Evolutionary conservation across 2,113 vertebrate genomes (phyloP).

Genomic region (Steatornis caripensis): DNA sequence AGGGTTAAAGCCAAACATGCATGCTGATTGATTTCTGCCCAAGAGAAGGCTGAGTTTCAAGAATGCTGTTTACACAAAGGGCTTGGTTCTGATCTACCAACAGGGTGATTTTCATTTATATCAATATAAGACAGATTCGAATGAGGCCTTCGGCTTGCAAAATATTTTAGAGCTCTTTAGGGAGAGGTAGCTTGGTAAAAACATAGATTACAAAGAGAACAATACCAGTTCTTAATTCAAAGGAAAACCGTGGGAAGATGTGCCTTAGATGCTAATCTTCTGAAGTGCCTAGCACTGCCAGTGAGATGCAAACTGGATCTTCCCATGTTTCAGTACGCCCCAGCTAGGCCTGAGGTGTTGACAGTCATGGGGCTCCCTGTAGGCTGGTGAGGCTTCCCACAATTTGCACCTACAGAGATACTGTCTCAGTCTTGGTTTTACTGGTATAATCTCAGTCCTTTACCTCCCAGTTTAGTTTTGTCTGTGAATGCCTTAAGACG

Average conservation of each 20-base stretch:
- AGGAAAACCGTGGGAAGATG: background rate
- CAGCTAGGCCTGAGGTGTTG: background rate
- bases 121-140: background rate
- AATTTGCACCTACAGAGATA: background rate
- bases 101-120: background rate
- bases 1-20: conserved; percentile 22
- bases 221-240: background rate
- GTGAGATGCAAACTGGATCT: background rate
- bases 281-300: background rate
- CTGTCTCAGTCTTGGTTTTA: background rate
- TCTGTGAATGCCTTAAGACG: background rate
- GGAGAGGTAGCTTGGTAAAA: background rate
- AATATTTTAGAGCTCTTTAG: background rate
- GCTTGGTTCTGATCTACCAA: conserved; percentile 12
- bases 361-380: background rate
- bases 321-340: background rate
- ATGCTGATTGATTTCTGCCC: conserved; percentile 41
- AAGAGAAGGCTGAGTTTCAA: conserved; percentile 34
- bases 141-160: background rate
- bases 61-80: conserved; percentile 29
- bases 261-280: background rate
- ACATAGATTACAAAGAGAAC: background rate
- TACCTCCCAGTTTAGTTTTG: background rate
- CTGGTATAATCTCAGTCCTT: background rate
- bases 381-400: background rate